These are phyloP conservation scores for Cavia porcellus DNA, from an alignment of 2,113 vertebrate species.

Conservation along the genomic window DNA sequence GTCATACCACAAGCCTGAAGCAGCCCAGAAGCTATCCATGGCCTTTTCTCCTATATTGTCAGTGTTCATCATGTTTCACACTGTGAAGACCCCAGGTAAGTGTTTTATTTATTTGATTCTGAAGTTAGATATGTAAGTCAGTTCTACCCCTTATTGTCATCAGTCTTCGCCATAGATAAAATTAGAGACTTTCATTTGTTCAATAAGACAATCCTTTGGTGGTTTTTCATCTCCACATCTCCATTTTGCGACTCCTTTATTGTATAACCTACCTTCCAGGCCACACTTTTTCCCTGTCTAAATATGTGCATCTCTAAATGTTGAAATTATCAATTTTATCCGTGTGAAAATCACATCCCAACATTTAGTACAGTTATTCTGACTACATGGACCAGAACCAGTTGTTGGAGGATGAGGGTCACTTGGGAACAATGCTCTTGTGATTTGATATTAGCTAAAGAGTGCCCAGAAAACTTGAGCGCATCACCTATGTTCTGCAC, in stretches of 20 bases:
- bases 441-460: slow-evolving; percentile 62
- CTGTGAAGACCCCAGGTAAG: background rate
- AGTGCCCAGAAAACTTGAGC: background rate
- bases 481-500: slow-evolving; percentile 16
- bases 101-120: background rate
- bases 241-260: background rate
- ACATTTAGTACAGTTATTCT: slow-evolving; percentile 60
- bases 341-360: background rate
- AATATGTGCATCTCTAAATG: background rate
- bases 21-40: background rate
- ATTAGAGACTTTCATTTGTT: background rate
- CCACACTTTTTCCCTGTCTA: background rate
- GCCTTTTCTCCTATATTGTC: background rate
- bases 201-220: background rate
- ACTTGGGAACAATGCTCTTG: slow-evolving; percentile 1
- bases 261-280: background rate
- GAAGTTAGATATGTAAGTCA: background rate
- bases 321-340: slow-evolving; percentile 49
- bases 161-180: background rate
- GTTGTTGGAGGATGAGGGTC: background rate
- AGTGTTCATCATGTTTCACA: background rate
- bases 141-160: background rate
- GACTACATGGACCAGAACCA: background rate
- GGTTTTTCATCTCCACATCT: background rate
- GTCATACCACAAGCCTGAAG: background rate